Percentiles rank a stretch among this genome's conserved stretches.
Conservation (phyloP, 2,888 invertebrate species). For the Cantharis lateralis region DNA sequence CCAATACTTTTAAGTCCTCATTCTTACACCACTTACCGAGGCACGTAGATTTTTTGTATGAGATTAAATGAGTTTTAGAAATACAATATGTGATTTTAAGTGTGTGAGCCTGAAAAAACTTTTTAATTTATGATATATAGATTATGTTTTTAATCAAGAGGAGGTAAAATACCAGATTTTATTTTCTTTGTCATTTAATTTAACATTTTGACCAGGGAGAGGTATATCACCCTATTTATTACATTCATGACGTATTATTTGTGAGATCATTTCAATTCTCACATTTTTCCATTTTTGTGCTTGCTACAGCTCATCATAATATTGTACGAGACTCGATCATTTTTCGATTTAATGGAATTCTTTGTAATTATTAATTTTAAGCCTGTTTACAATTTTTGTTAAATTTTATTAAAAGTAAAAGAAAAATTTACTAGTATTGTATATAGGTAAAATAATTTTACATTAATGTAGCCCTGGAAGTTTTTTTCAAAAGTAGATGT, state of each 20-base stretch:
- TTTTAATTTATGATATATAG: background rate
- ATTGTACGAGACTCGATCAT: background rate
- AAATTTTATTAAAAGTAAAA: background rate
- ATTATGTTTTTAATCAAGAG: background rate
- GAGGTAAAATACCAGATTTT: background rate
- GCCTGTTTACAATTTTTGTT: background rate
- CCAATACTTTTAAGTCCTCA: slow-evolving; percentile 76
- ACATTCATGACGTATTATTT: no score
- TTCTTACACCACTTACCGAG: slow-evolving; percentile 79
- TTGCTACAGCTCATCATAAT: background rate
- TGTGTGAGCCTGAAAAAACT: background rate
- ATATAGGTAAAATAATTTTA: background rate
- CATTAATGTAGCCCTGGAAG: background rate
- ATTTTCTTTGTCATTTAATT: background rate
- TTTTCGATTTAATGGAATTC: background rate
- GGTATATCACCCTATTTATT: no score
- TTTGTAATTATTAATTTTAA: background rate
- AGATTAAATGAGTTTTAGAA: background rate
- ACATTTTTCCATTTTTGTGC: background rate
- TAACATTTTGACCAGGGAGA: background rate
- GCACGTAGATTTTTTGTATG: slow-evolving; percentile 55
- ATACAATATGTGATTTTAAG: background rate
- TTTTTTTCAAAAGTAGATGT: background rate
- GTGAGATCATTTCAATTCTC: no score
- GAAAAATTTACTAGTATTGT: background rate